These are phyloP conservation scores for Apocheima hispidaria DNA, from an alignment of 2,888 invertebrate species.

Conservation along the genomic window DNA sequence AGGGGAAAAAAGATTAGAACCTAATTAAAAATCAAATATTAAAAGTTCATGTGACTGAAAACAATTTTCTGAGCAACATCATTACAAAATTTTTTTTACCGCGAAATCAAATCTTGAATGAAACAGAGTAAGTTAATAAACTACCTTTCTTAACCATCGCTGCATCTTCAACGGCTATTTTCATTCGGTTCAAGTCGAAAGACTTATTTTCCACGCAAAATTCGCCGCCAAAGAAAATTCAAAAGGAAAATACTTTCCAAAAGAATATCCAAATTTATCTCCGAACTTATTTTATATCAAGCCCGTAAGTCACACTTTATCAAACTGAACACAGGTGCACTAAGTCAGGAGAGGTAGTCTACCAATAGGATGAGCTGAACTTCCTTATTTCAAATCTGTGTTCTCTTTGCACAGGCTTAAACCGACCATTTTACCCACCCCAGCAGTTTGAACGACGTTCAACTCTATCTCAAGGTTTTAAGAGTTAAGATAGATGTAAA, in stretches of 20 bases:
- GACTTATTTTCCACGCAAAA: background rate
- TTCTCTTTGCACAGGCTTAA: constrained; percentile 69
- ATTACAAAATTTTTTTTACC: too few species aligned
- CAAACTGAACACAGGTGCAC: constrained; percentile 41
- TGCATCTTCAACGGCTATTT: too few species aligned
- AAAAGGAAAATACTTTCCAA: constrained; percentile 5
- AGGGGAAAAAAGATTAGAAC: too few species aligned
- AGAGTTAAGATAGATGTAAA: constrained; percentile 34
- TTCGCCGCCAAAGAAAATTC: background rate
- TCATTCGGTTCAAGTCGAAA: background rate
- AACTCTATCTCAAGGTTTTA: constrained; percentile 42
- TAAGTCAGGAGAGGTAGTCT: constrained; percentile 51
- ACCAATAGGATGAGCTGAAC: constrained; percentile 67
- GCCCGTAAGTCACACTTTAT: constrained; percentile 33
- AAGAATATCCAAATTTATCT: constrained; percentile 13
- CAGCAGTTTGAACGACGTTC: constrained; percentile 33
- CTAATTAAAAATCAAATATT: too few species aligned
- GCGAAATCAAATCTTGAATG: too few species aligned
- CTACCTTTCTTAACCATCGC: too few species aligned
- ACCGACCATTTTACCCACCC: constrained; percentile 36
- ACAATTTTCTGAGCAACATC: too few species aligned
- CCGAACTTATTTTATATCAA: constrained; percentile 16
- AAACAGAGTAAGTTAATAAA: too few species aligned
- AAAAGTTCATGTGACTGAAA: too few species aligned
- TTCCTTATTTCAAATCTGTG: constrained; percentile 76